phyloP scores from a whole-genome alignment of 2,797 vertebrate genomes.

The Champsocephalus esox region DNA sequence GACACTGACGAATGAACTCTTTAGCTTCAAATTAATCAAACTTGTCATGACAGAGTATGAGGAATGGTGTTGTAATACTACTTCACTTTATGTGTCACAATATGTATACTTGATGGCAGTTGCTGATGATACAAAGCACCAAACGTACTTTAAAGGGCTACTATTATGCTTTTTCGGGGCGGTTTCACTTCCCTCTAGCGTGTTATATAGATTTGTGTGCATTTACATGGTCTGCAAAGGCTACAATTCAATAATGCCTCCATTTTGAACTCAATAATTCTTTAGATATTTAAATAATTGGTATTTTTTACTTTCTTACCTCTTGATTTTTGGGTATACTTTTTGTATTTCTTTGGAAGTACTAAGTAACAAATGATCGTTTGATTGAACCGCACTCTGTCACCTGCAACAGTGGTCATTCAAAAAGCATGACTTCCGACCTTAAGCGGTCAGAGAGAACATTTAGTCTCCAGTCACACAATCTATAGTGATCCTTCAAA shows the following conservation, averaged over 20 bases:
- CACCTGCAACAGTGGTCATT: background rate
- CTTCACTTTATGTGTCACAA: background rate
- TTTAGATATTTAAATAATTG: background rate
- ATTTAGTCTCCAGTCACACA: no score
- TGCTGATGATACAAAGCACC: background rate
- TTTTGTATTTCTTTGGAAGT: background rate
- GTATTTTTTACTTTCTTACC: background rate
- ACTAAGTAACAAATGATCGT: background rate
- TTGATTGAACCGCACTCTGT: background rate
- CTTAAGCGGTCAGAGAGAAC: background rate
- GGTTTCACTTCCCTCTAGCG: background rate
- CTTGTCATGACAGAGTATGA: constrained; percentile 1
- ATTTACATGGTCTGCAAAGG: no score
- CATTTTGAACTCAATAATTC: background rate
- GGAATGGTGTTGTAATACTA: constrained; percentile 13
- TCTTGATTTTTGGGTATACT: background rate
- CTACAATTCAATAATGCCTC: no score
- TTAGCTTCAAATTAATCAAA: constrained; percentile 4
- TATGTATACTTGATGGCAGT: background rate
- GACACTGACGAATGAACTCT: constrained; percentile 6
- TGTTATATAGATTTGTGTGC: no score
- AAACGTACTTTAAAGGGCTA: background rate
- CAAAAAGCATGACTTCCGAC: background rate
- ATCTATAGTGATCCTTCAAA: no score
- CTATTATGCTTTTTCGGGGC: no score